Evolutionary conservation across 2,888 invertebrate species (phyloP).

Genomic region (Heliconius ethilla): DNA sequence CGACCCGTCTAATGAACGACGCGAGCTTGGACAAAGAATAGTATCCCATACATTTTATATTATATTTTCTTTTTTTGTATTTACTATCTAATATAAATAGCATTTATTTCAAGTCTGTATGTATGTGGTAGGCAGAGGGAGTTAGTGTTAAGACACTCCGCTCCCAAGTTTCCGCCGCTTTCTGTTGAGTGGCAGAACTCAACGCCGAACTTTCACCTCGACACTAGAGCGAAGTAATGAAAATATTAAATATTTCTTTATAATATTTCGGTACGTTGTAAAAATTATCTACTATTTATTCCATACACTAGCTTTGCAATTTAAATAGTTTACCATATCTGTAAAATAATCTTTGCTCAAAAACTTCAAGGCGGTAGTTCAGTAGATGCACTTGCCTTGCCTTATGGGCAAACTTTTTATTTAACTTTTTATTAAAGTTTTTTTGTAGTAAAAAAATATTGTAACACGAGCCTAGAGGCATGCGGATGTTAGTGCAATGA

Average conservation of each 20-base stretch:
- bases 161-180: too few relatives aligned
- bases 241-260: too few relatives aligned
- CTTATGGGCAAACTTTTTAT: conserved; percentile 66
- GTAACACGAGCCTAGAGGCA: conserved; percentile 75
- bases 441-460: conserved; percentile 58
- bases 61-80: not conserved
- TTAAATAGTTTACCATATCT: not conserved
- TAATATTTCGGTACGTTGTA: too few relatives aligned
- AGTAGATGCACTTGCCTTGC: conserved; percentile 66
- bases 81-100: too few relatives aligned
- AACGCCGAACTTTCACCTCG: too few relatives aligned
- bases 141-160: too few relatives aligned
- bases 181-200: too few relatives aligned
- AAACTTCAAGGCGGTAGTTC: conserved; percentile 48
- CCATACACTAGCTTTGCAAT: not conserved
- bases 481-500: conserved; percentile 67
- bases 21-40: conserved; percentile 55
- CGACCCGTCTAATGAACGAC: conserved; percentile 75
- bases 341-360: conserved; percentile 50
- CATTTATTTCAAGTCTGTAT: too few relatives aligned
- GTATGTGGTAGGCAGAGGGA: too few relatives aligned
- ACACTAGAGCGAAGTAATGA: not conserved
- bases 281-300: too few relatives aligned
- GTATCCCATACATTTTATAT: not conserved
- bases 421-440: conserved; percentile 65